Percentiles rank a stretch among this genome's conserved stretches.
Evolutionary conservation across 2,797 vertebrate genomes (phyloP).

Genomic region (Acrocephalus scirpaceus): DNA sequence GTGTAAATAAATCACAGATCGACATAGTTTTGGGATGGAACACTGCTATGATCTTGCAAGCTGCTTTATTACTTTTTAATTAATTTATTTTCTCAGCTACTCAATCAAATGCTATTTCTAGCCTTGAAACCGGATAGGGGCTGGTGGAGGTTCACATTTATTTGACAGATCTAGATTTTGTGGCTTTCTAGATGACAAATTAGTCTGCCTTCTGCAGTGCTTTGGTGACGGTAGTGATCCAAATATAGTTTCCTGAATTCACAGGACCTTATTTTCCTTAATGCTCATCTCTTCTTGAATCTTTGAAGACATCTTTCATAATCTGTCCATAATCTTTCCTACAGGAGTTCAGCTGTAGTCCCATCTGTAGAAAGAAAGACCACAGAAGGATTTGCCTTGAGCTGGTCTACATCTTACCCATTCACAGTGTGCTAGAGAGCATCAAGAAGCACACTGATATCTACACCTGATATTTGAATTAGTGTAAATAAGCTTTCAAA

Average conservation of each 20-base stretch:
- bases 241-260: conserved; percentile 13
- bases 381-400: background rate
- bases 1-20: background rate
- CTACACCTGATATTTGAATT: background rate
- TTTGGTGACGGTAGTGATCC: background rate
- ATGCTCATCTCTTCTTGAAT: background rate
- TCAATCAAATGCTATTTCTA: conserved; percentile 9
- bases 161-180: background rate
- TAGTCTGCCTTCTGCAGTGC: background rate
- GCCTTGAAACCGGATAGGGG: background rate
- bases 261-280: background rate
- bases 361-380: background rate
- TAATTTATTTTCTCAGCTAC: conserved; percentile 6
- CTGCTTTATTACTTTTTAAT: background rate
- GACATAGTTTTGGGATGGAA: background rate
- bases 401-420: background rate
- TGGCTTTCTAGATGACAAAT: conserved; percentile 15
- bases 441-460: background rate
- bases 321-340: background rate
- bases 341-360: background rate
- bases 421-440: background rate
- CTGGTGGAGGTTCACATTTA: background rate
- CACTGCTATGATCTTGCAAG: background rate
- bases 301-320: background rate
- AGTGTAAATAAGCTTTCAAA: background rate